phyloP scores from a whole-genome alignment of 2,888 invertebrate genomes.

The Drosophila tripunctata region DNA sequence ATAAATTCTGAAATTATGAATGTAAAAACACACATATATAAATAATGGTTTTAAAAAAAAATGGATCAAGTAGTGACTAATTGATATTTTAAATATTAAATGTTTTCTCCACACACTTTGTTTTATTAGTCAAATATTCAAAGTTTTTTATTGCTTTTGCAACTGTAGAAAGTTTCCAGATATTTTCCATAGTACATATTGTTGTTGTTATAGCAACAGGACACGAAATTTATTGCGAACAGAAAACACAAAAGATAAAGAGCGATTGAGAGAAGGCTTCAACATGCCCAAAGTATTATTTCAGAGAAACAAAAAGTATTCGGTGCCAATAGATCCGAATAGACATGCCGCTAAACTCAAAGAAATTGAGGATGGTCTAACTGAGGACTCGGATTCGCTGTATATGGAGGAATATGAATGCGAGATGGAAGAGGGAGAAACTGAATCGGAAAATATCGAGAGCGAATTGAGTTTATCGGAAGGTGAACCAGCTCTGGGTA shows the following conservation, averaged over 20 bases:
- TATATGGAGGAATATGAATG: slow-evolving; percentile 16
- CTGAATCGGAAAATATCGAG: slow-evolving; percentile 27
- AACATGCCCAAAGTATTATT: slow-evolving; percentile 55
- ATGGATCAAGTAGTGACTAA: too few relatives aligned
- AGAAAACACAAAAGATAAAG: slow-evolving; percentile 25
- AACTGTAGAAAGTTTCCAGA: neutral
- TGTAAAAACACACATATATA: neutral
- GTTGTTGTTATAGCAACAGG: slow-evolving; percentile 50
- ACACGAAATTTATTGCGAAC: slow-evolving; percentile 33
- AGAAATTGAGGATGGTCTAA: slow-evolving; percentile 53
- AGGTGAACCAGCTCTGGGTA: slow-evolving; percentile 56
- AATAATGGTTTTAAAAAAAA: neutral
- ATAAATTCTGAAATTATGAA: neutral
- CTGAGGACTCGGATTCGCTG: slow-evolving; percentile 6
- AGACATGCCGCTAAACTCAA: slow-evolving; percentile 60
- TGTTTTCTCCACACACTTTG: slow-evolving; percentile 3
- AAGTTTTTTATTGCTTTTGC: neutral
- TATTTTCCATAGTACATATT: neutral
- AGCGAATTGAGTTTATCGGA: slow-evolving; percentile 60
- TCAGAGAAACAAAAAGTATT: slow-evolving; percentile 49
- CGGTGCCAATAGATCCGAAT: slow-evolving; percentile 41
- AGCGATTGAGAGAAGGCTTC: neutral
- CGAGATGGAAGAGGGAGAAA: slow-evolving; percentile 49
- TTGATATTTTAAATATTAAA: too few relatives aligned
- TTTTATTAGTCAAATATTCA: slow-evolving; percentile 15